phyloP scores from a whole-genome alignment of 2,797 vertebrate species.

The Morelia viridis region DNA sequence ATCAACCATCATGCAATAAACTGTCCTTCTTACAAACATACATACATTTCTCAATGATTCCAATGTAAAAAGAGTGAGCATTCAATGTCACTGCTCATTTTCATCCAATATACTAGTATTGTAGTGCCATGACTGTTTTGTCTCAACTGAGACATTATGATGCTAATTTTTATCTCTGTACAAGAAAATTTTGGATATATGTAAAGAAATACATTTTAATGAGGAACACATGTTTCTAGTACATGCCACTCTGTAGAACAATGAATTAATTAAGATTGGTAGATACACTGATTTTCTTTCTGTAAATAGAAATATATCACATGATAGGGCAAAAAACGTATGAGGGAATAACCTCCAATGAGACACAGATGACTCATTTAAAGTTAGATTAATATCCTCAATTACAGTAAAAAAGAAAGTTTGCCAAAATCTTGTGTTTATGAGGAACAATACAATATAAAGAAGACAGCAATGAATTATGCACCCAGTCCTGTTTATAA shows the following conservation, averaged over 20 bases:
- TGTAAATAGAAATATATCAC: not conserved
- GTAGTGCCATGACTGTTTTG: not conserved
- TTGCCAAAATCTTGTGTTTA: not conserved
- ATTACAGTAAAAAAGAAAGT: conserved; percentile 14
- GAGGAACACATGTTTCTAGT: not conserved
- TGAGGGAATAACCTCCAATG: not conserved
- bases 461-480: accelerated
- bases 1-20: not conserved
- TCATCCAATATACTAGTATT: not conserved
- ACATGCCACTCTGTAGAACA: not conserved
- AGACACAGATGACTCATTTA: accelerated
- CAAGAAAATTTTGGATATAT: not conserved
- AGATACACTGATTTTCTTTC: conserved; percentile 8
- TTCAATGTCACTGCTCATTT: not conserved
- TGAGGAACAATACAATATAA: conserved; percentile 1
- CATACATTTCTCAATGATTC: not conserved
- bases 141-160: not conserved
- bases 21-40: not conserved
- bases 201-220: not conserved
- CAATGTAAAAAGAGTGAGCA: not conserved
- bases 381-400: conserved; percentile 12
- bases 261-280: not conserved
- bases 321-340: not conserved
- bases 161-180: not conserved
- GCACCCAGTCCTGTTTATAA: not conserved